Percentiles rank a stretch among this genome's conserved stretches.
phyloP scores from a whole-genome alignment of 2,113 vertebrate genomes.

The Erythrocercus mccallii region DNA sequence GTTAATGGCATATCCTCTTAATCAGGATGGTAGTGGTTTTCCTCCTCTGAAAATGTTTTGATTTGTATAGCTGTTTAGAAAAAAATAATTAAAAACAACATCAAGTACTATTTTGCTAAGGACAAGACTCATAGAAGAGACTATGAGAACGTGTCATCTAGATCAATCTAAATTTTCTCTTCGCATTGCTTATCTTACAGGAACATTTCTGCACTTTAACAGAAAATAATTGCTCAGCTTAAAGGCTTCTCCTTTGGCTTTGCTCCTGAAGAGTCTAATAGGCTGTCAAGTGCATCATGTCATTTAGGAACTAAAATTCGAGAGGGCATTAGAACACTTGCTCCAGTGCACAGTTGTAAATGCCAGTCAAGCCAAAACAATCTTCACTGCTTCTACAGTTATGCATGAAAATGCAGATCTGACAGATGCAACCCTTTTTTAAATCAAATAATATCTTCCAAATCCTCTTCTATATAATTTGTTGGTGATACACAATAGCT shows the following conservation, averaged over 20 bases:
- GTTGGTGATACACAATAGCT: not conserved
- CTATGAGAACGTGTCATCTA: not conserved
- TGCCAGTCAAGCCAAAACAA: not conserved
- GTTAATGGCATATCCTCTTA: not conserved
- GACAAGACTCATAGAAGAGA: not conserved
- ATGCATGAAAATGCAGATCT: not conserved
- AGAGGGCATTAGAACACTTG: not conserved
- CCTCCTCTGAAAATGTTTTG: not conserved
- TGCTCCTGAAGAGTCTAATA: not conserved
- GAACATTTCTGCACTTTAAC: not conserved
- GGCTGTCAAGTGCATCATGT: not conserved
- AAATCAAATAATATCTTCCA: not conserved
- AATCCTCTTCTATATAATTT: not conserved
- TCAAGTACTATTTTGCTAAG: not conserved
- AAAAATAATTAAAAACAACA: not conserved
- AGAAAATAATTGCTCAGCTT: not conserved
- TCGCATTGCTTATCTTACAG: not conserved
- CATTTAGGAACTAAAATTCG: not conserved
- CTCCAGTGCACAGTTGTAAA: not conserved
- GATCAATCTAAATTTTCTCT: not conserved
- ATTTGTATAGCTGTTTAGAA: not conserved
- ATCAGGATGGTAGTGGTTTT: not conserved
- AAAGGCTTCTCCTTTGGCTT: not conserved
- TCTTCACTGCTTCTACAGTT: not conserved
- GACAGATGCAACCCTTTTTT: not conserved